Evolutionary conservation across 2,888 invertebrate species (phyloP), one percentile per base, ranked within the genome.

Genomic region (Cacoxenus indagator): DNA sequence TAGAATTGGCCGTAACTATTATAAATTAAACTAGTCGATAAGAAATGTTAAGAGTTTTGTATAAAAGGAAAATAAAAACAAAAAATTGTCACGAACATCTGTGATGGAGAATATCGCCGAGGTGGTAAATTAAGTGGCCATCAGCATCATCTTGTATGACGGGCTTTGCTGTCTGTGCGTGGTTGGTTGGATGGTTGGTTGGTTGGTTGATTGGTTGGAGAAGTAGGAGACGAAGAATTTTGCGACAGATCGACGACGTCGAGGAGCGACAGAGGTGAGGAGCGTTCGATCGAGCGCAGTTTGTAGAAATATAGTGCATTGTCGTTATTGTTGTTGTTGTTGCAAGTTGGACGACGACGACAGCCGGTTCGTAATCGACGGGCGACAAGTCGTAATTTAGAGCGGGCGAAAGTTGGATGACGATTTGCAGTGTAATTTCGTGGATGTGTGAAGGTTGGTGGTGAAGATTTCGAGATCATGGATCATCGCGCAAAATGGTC

Each of bases 61-160:
- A 59, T 19, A 31, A 57, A 43, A 62, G 82, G 80, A 84, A 84
- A 78, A 77, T 77, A 81, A 84, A 85, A 87, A 86, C 83, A 85
- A 87, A 88, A 88, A 88, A 91, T 93, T 93, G 93, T 94, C 94
- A 96, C 96, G 95, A 95, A 96, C 98, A 99, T 97, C 98, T 94
- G 92, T 96, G 95, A 93, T 96, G 96, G 91, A 99, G 96, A 91
- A 96, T 92, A 92, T 99, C 98, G 91, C 98, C 99, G 91, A 94
- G 93, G 92, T 95, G 95, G 95, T 99, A 99, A 91, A 99, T 95
- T 91, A 99, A 96, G 91, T 99, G 99, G 91, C 99, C 99, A 91
- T 99, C 99, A 91, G 95, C 95, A 92, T 99, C 99, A 92, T 99
- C 98, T 93, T 97, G 96, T 91, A 98, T 94, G 90, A 96, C 95